Base-by-base conservation (phyloP, 2,888 invertebrate species). In the Drepanosiphum platanoidis region DNA sequence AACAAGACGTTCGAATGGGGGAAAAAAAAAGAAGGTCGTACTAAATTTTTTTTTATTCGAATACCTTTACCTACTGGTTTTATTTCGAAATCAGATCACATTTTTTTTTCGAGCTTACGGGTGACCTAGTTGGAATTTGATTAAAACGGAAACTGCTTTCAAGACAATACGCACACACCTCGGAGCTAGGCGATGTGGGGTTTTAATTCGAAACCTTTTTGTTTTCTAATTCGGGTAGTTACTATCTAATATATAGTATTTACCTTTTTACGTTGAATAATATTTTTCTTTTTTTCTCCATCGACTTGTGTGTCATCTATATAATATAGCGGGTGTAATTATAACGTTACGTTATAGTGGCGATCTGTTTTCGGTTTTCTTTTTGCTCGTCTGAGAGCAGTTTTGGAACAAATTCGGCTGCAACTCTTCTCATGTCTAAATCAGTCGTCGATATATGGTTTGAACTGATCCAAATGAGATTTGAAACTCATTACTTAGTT, bases 401-500 rank as follows among this genome's bases (percentile, higher is more conserved):
- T 32, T 46, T 46, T 46, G 72, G 72, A 42, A 72, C 72, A 32
- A 46, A 72, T 46, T 72, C 39, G 7, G 74, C 74, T n/a, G 34
- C n/a, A 39, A 46, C 58, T 36, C 13, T 74, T 74, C 27, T 46
- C 34, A 27, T n/a, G 74, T 46, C 39, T 46, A 75, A 75, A 42
- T 74, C 52, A 58, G 22, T 34, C 11, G 22, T 52, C 22, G 52
- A 52, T 30, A 52, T 30, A 52, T 30, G 32, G 32, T 46, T 32
- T 75, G 34, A 52, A 75, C 30, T 58, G 52, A 52, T 58, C 75
- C 58, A 34, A 52, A 58, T 75, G 75, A 75, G 3, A 75, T 52
- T 75, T 61, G 52, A 13, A 58, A 58, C 52, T 58, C 34, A 58
- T 75, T 58, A 74, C 46, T 58, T 32, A 74, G 42, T 58, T 52